Evolutionary conservation across 2,113 vertebrate genomes (phyloP), one percentile per base, ranked within the genome.

Genomic region (Epinephelus cyanopodus): DNA sequence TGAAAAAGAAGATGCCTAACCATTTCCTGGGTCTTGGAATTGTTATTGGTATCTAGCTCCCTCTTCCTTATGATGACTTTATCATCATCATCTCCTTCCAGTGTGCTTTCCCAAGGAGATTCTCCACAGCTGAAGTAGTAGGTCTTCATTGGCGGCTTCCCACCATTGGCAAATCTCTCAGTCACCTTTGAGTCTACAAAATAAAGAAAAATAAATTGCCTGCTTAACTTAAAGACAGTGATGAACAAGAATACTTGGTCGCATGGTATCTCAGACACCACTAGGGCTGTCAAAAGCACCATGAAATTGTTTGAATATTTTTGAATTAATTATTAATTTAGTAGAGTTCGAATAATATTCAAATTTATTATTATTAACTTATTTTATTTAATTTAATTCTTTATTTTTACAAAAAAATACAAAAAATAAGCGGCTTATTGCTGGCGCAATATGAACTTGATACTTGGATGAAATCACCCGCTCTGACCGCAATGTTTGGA

Each of bases 91-190:
- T 70, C 66, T 3, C 39, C 63, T 25, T 76, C 65, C 50, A 15
- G 29, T 10, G 60, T 47, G 1, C 12, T 65, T 54, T 95, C 93
- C 95, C 94, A 95, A 12, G 52, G 65, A 68, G 93, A 95, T 18
- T 87, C 60, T 6, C 17, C 65, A 27, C 25, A 42, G 61, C 56
- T 87, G 3, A 91, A 82, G 61, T 88, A 85, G 68, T 65, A 74
- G 57, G 77, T 87, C 3, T 5, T 18, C 47, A 17, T 18, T 27
- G 84, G 74, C 25, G 27, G 39, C 37, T 81, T 77, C 19, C 37
- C 6, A 15, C 50, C 33, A 1, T 82, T 56, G 2, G 2, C 54
- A 12, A 11, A 33, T 47, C 33, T 68, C 11, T 63, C n/a, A 0
- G 21, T 42, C 66, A 65, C 61, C 4, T 54, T 62, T n/a, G 75